These are phyloP conservation scores for Sarcophaga caerulescens DNA, from an alignment of 2,888 invertebrate genomes.

Conservation along the genomic window DNA sequence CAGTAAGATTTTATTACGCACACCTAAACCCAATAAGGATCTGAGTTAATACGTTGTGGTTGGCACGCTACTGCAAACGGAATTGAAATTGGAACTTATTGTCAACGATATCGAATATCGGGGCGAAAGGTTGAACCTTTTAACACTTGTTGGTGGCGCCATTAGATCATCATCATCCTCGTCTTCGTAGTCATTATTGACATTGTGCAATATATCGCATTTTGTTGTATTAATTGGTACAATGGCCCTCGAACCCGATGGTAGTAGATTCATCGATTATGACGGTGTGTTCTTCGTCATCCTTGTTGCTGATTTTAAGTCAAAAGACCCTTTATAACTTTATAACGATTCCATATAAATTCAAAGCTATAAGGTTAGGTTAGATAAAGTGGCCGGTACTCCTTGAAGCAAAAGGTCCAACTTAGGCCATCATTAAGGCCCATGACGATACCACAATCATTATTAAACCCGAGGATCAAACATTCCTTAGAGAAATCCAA, in stretches of 20 bases:
- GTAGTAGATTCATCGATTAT: constrained; percentile 31
- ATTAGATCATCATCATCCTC: constrained; percentile 84
- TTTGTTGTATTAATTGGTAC: constrained; percentile 77
- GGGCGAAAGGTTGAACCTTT: constrained; percentile 82
- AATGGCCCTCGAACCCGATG: constrained; percentile 75
- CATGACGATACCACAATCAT: too few relatives aligned
- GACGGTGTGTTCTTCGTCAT: constrained; percentile 64
- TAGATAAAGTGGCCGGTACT: too few relatives aligned
- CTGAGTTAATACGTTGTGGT: constrained; percentile 86
- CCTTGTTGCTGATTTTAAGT: constrained; percentile 56
- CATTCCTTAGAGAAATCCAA: too few relatives aligned
- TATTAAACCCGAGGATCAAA: too few relatives aligned
- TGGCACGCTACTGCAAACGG: constrained; percentile 84
- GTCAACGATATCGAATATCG: constrained; percentile 76
- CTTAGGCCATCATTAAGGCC: too few relatives aligned
- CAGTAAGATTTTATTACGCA: constrained; percentile 64
- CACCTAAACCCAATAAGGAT: constrained; percentile 75
- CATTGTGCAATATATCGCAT: constrained; percentile 89
- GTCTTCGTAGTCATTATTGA: constrained; percentile 22
- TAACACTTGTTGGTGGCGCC: constrained; percentile 86
- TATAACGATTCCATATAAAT: too few relatives aligned
- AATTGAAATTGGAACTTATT: constrained; percentile 76
- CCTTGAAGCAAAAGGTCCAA: too few relatives aligned
- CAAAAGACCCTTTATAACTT: too few relatives aligned
- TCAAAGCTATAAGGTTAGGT: too few relatives aligned